Percentiles rank a stretch among this genome's conserved stretches.
Evolutionary conservation across 2,113 vertebrate genomes (phyloP).

Genomic region (Anser cygnoides): DNA sequence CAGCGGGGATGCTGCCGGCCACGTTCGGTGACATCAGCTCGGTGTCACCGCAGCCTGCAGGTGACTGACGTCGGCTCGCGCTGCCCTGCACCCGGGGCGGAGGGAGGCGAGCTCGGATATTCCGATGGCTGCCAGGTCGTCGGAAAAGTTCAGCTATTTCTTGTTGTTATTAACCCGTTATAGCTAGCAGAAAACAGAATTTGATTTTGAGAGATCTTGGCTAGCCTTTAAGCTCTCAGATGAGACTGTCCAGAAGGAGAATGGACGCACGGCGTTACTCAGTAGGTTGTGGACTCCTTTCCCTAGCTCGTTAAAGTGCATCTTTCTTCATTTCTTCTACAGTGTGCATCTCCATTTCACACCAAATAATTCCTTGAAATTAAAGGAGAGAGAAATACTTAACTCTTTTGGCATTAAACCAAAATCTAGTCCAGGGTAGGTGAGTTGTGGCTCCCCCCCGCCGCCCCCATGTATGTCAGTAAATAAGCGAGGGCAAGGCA

Average conservation of each 20-base stretch:
- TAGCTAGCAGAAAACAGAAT: not conserved
- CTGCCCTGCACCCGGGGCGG: not conserved
- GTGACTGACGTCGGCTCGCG: not conserved
- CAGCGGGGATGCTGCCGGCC: constrained; percentile 29
- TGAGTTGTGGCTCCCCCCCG: not conserved
- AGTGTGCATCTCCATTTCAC: not conserved
- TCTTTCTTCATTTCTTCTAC: not conserved
- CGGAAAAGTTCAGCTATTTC: not conserved
- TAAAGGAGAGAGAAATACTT: not conserved
- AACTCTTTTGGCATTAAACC: rapidly evolving
- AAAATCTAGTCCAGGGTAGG: not conserved
- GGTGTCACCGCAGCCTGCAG: not conserved
- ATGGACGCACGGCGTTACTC: not conserved
- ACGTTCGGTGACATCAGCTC: constrained; percentile 24
- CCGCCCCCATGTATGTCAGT: not conserved
- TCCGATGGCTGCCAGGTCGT: not conserved
- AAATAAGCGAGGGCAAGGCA: not conserved
- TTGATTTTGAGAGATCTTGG: not conserved
- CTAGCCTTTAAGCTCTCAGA: not conserved
- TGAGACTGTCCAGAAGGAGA: not conserved
- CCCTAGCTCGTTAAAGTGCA: not conserved
- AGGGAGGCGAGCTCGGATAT: not conserved
- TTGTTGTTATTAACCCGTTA: not conserved
- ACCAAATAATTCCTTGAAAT: not conserved
- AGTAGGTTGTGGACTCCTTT: not conserved